Percentiles rank a stretch among this genome's conserved stretches.
These are phyloP conservation scores for Tympanoctomys barrerae DNA, from an alignment of 2,797 vertebrate genomes.

Conservation along the genomic window DNA sequence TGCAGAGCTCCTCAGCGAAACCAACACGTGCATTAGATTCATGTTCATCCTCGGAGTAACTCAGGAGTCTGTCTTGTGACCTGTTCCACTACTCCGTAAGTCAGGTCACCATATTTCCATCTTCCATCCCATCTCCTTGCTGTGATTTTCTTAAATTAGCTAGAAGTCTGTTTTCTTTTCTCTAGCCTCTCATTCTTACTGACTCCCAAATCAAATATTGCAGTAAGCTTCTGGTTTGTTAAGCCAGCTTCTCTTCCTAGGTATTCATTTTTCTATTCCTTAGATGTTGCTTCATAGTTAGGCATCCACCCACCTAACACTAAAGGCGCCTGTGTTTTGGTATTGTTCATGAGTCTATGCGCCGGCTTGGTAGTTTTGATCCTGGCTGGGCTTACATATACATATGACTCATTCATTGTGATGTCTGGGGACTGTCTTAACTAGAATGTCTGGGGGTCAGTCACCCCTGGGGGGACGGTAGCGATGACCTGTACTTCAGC, in stretches of 20 bases:
- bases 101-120: not conserved
- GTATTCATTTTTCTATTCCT: not conserved
- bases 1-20: slow-evolving; percentile 18
- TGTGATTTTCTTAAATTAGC: not conserved
- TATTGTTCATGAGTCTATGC: not conserved
- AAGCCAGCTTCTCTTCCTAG: not conserved
- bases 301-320: not conserved
- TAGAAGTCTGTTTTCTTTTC: not conserved
- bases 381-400: not conserved
- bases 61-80: not conserved
- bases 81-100: not conserved
- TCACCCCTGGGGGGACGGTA: not conserved
- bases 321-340: not conserved
- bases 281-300: not conserved
- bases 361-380: not conserved
- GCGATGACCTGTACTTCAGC: not conserved
- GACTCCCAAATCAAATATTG: not conserved
- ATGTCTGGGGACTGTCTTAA: not conserved
- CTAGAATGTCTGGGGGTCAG: not conserved
- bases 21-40: not conserved
- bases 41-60: not conserved
- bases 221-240: not conserved
- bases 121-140: not conserved
- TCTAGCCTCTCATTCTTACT: not conserved
- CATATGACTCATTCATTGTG: not conserved